Evolutionary conservation across 2,113 vertebrate species (phyloP), one percentile per base, ranked within the genome.

Genomic region (Crocuta crocuta): DNA sequence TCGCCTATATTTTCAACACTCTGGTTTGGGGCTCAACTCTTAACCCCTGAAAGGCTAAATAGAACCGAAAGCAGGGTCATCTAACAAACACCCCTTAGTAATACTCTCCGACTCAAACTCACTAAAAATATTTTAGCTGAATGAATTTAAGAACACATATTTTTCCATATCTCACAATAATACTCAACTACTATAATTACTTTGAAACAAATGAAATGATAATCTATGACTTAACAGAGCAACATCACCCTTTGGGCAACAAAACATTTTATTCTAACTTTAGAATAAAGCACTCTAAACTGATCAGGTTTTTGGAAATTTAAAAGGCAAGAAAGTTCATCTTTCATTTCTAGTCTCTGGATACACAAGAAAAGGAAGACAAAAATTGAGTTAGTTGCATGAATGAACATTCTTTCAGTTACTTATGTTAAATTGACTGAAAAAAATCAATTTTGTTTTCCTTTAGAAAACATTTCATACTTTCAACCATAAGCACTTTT

Each of bases 331-430:
- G 39, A 89, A 94, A 92, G 74, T 92, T 96, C 86, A 90, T 92
- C 71, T 95, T 97, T 97, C 90, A 95, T 81, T 97, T 95, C 68
- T 87, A 95, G 68, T 92, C 89, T 90, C 76, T 97, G 74, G 93
- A 94, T 94, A 97, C 97, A 96, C 35, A 97, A 91, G 73, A 97
- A 97, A 95, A 90, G 63, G 55, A 93, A 97, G 55, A 88, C 1
- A 1, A 97, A 97, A 97, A 97, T 92, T 96, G 87, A 98, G 95
- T 97, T 97, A 98, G 91, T 63, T 97, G 82, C 91, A 95, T 96
- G 96, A 93, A 86, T 96, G 89, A 89, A 80, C 86, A 96, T 70
- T 84, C 88, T 96, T 97, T 92, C 83, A 85, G 80, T 97, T 96
- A 97, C n/a, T 97, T 93, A 96, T 71, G 86, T 90, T 97, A 95